Percentiles rank a stretch among this genome's conserved stretches.
phyloP scores from a whole-genome alignment of 2,888 invertebrate species.

The Amphipoea oculea region DNA sequence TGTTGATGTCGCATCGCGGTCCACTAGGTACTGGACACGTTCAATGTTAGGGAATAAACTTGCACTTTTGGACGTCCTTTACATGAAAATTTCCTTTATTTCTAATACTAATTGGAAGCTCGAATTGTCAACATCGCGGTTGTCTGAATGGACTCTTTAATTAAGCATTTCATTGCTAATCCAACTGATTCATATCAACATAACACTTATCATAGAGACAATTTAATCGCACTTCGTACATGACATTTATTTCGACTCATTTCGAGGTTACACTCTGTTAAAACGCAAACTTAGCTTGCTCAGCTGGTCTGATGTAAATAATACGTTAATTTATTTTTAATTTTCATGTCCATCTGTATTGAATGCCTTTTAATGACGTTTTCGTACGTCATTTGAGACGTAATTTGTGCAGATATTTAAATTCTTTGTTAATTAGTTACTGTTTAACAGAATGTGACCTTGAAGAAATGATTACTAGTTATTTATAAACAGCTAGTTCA shows the following conservation, averaged over 20 bases:
- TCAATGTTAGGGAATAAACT: background rate
- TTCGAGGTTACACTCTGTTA: slow-evolving; percentile 35
- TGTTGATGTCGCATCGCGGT: slow-evolving; percentile 17
- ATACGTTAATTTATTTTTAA: slow-evolving; percentile 41
- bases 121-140: slow-evolving; percentile 46
- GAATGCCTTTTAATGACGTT: slow-evolving; percentile 2
- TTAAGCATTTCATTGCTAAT: slow-evolving; percentile 28
- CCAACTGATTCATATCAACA: slow-evolving; percentile 23
- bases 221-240: slow-evolving; percentile 30
- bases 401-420: slow-evolving; percentile 30
- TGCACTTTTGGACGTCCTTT: slow-evolving; percentile 43
- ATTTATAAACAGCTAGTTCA: slow-evolving; percentile 31
- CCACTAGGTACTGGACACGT: background rate
- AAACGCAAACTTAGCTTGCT: background rate
- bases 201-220: slow-evolving; percentile 6
- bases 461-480: slow-evolving; percentile 26
- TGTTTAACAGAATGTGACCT: slow-evolving; percentile 37
- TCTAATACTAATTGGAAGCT: background rate
- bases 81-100: background rate
- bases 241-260: slow-evolving; percentile 20
- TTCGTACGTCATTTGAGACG: background rate
- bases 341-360: slow-evolving; percentile 5
- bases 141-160: slow-evolving; percentile 30
- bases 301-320: slow-evolving; percentile 36
- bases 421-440: slow-evolving; percentile 3